Evolutionary conservation across 2,797 vertebrate genomes (phyloP).

Genomic region (Pangasius larnaudii): DNA sequence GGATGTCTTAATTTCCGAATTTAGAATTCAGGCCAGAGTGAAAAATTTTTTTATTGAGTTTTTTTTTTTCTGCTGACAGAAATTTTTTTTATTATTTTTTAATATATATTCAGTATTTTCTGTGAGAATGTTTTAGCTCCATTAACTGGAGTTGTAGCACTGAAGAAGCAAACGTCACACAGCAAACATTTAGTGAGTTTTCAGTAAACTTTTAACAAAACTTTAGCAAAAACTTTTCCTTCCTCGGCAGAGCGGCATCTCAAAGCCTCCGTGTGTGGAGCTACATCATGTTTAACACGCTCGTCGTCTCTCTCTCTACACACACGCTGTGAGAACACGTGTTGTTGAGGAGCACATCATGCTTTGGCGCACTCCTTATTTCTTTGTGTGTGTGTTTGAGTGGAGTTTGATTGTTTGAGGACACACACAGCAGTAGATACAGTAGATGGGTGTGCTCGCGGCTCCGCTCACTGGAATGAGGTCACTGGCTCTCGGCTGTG

Average conservation of each 20-base stretch:
- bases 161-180: background rate
- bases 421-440: conserved; percentile 45
- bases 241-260: background rate
- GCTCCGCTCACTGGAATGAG: conserved; percentile 66
- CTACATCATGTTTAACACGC: background rate
- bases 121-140: background rate
- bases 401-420: conserved; percentile 29
- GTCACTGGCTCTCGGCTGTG: conserved; percentile 78
- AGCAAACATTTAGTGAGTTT: background rate
- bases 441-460: conserved; percentile 25
- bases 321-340: conserved; percentile 13
- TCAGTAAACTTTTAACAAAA: background rate
- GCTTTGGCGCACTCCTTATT: background rate
- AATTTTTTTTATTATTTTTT: background rate
- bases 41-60: background rate
- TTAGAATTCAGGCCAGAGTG: conserved; percentile 18
- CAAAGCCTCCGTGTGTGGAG: background rate
- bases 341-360: background rate
- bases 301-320: background rate
- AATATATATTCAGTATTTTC: background rate
- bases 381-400: conserved; percentile 9
- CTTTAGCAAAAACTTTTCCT: background rate
- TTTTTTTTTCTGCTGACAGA: background rate
- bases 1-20: conserved; percentile 8
- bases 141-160: background rate